Evolutionary conservation across 1,140 invertebrate species (phyloP).

Genomic region (Matsumurasca onukii): DNA sequence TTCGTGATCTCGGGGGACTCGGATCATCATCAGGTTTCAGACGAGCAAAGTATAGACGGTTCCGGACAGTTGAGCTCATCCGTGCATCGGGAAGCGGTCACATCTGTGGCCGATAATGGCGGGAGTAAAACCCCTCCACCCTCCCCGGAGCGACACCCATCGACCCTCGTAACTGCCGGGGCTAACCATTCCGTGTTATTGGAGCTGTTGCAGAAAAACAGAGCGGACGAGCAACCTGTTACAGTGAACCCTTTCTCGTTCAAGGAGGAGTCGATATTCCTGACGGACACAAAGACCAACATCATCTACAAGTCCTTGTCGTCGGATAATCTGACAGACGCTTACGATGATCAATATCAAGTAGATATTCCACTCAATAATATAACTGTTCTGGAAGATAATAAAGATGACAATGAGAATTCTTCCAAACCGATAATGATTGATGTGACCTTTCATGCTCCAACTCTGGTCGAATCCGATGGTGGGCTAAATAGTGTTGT

Average conservation of each 20-base stretch:
- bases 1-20: not conserved
- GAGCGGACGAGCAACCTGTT: not conserved
- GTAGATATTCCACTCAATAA: too few relatives aligned
- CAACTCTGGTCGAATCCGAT: slow-evolving; percentile 1
- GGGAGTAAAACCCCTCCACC: slow-evolving; percentile 17
- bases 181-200: slow-evolving; percentile 20
- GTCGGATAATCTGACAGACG: slow-evolving; percentile 14
- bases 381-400: too few relatives aligned
- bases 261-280: slow-evolving; percentile 21
- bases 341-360: not conserved
- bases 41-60: not conserved
- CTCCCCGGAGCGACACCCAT: not conserved
- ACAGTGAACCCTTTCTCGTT: not conserved
- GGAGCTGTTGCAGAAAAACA: slow-evolving; percentile 19
- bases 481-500: not conserved
- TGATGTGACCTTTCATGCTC: slow-evolving; percentile 5
- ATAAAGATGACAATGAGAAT: too few relatives aligned
- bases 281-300: slow-evolving; percentile 21
- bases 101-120: not conserved
- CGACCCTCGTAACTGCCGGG: too few relatives aligned
- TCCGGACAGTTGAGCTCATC: not conserved
- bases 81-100: slow-evolving; percentile 1
- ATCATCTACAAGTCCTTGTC: slow-evolving; percentile 26
- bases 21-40: not conserved
- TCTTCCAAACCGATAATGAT: not conserved